Conservation (phyloP, 2,888 invertebrate genomes). For the Tipula vernalis region DNA sequence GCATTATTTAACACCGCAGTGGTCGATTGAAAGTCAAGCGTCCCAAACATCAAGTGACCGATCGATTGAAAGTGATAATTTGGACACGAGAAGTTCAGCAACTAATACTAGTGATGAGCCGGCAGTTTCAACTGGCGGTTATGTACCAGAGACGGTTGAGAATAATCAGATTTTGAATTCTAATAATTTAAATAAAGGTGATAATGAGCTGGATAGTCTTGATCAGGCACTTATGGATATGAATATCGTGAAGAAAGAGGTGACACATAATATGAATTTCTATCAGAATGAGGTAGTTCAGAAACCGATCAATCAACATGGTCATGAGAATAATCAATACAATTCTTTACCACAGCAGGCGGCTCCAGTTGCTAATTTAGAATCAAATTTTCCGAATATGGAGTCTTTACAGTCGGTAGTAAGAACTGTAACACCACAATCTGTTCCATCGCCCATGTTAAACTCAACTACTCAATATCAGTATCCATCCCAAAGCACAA, state of each 20-base stretch:
- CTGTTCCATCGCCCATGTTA: neutral
- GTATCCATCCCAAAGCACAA: neutral
- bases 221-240: slow-evolving; percentile 13
- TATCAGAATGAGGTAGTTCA: slow-evolving; percentile 4
- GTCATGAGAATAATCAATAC: neutral
- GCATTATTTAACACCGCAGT: slow-evolving; percentile 39
- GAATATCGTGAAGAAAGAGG: slow-evolving; percentile 1
- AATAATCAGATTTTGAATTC: neutral
- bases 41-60: slow-evolving; percentile 53
- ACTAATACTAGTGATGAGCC: slow-evolving; percentile 40
- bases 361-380: slow-evolving; percentile 18
- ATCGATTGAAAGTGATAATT: slow-evolving; percentile 45
- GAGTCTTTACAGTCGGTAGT: neutral
- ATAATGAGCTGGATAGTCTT: slow-evolving; percentile 11
- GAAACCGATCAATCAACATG: neutral
- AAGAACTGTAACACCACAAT: slow-evolving; percentile 14
- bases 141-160: neutral
- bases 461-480: slow-evolving; percentile 14
- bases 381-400: neutral
- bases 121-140: slow-evolving; percentile 23
- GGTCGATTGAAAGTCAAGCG: slow-evolving; percentile 53
- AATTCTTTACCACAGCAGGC: neutral
- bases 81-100: slow-evolving; percentile 45
- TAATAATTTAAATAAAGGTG: neutral
- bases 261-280: neutral